Percentiles rank a stretch among this genome's conserved stretches.
Evolutionary conservation across 2,113 vertebrate species (phyloP).

Genomic region (Hiodon alosoides): DNA sequence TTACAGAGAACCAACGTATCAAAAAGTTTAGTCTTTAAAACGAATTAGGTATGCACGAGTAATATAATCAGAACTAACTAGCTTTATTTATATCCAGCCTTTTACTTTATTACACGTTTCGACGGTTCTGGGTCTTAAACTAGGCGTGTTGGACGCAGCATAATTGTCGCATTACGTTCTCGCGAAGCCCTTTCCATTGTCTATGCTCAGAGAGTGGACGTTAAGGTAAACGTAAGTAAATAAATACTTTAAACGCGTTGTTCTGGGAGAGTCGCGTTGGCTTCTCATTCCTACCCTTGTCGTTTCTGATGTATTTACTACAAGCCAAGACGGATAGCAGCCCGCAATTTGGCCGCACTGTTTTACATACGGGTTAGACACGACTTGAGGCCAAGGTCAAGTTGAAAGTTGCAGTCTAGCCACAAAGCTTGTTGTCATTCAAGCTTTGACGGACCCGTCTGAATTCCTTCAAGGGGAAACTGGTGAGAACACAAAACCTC

Average conservation of each 20-base stretch:
- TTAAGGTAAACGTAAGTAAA: background rate
- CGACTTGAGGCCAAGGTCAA: constrained; percentile 95
- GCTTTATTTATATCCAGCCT: too few relatives aligned
- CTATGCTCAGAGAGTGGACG: background rate
- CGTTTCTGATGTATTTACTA: constrained; percentile 47
- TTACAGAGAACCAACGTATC: too few relatives aligned
- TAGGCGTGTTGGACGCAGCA: too few relatives aligned
- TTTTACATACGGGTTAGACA: constrained; percentile 71
- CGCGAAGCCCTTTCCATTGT: background rate
- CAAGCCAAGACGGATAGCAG: constrained; percentile 45
- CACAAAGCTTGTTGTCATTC: constrained; percentile 69
- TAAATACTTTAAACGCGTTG: background rate
- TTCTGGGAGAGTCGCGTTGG: background rate
- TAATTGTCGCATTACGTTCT: background rate
- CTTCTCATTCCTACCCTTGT: constrained; percentile 8
- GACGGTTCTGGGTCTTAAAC: too few relatives aligned
- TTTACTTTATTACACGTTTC: too few relatives aligned
- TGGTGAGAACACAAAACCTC: constrained; percentile 44
- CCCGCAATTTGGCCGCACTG: constrained; percentile 48
- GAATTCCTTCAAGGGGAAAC: constrained; percentile 55
- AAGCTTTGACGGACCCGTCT: constrained; percentile 60
- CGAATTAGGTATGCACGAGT: too few relatives aligned
- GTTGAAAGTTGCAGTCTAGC: constrained; percentile 88
- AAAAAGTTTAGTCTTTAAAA: too few relatives aligned
- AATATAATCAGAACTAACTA: too few relatives aligned